These are phyloP conservation scores for Bujurquina vittata DNA, from an alignment of 2,113 vertebrate genomes.

Conservation along the genomic window DNA sequence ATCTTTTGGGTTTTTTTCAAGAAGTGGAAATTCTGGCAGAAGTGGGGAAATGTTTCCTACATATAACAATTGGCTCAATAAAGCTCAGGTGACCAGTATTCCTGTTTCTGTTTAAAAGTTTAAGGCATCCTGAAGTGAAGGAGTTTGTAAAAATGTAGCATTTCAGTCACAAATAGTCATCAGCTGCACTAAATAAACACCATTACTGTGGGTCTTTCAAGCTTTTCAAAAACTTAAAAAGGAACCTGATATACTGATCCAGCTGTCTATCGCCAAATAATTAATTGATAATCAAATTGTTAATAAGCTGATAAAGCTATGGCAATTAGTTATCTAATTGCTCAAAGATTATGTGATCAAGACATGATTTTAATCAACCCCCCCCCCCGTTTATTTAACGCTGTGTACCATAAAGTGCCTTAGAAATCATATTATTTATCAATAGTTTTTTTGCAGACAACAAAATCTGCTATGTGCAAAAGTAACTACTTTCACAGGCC, in stretches of 20 bases:
- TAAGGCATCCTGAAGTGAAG: background rate
- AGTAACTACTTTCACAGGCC: background rate
- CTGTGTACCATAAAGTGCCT: background rate
- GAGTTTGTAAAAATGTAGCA: background rate
- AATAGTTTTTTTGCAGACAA: background rate
- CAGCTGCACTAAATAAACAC: background rate
- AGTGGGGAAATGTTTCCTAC: background rate
- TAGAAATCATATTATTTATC: background rate
- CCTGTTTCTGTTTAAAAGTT: background rate
- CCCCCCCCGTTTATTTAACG: background rate
- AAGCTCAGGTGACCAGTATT: rapidly evolving
- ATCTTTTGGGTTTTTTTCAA: background rate
- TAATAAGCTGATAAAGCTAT: background rate
- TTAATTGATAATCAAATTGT: background rate
- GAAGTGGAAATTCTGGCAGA: background rate
- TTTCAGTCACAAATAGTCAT: background rate
- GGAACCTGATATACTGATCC: too few relatives aligned
- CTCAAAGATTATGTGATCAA: background rate
- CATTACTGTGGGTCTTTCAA: background rate
- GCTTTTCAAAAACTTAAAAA: background rate
- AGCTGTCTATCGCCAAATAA: background rate
- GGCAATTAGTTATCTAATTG: background rate
- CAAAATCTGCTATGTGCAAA: background rate
- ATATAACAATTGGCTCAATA: background rate
- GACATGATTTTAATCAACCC: background rate